A percentile compares a stretch with the other conserved stretches of the same genome.
These are phyloP conservation scores for Dufourea novaeangliae DNA, from an alignment of 1,140 invertebrate species.

Conservation along the genomic window DNA sequence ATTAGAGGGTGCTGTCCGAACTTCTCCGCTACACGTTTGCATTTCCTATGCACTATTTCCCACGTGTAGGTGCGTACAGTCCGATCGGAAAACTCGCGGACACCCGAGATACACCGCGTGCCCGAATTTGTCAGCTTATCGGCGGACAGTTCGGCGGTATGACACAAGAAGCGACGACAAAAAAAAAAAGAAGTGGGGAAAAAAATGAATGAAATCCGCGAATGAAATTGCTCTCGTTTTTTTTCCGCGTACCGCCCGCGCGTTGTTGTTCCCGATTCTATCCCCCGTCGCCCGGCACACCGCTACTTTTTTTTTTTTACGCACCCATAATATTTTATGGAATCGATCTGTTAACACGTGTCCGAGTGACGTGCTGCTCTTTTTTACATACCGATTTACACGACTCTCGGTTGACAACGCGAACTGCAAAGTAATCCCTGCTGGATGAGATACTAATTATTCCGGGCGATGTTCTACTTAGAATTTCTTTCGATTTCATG, in stretches of 20 bases:
- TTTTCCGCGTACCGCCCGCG: constrained; percentile 28
- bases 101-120: constrained; percentile 8
- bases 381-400: constrained; percentile 17
- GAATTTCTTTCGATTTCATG: too few relatives aligned
- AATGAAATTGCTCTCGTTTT: constrained; percentile 64
- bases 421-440: neutral
- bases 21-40: constrained; percentile 74
- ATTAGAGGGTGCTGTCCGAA: constrained; percentile 76
- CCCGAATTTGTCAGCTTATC: constrained; percentile 61
- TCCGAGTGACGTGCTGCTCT: constrained; percentile 29
- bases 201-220: constrained; percentile 56
- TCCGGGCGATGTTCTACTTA: too few relatives aligned
- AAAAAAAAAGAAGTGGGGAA: constrained; percentile 13
- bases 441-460: too few relatives aligned
- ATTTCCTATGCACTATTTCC: constrained; percentile 77
- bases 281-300: neutral
- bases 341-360: constrained; percentile 63
- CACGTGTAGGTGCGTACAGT: constrained; percentile 67
- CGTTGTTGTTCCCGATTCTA: constrained; percentile 3
- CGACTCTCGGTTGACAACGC: constrained; percentile 3
- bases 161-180: constrained; percentile 42
- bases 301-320: constrained; percentile 32
- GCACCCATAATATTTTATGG: constrained; percentile 58
- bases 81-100: constrained; percentile 24
- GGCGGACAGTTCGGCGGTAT: constrained; percentile 37